These are phyloP conservation scores for Spilogale gracilis DNA, from an alignment of 2,113 vertebrate genomes.

Conservation along the genomic window DNA sequence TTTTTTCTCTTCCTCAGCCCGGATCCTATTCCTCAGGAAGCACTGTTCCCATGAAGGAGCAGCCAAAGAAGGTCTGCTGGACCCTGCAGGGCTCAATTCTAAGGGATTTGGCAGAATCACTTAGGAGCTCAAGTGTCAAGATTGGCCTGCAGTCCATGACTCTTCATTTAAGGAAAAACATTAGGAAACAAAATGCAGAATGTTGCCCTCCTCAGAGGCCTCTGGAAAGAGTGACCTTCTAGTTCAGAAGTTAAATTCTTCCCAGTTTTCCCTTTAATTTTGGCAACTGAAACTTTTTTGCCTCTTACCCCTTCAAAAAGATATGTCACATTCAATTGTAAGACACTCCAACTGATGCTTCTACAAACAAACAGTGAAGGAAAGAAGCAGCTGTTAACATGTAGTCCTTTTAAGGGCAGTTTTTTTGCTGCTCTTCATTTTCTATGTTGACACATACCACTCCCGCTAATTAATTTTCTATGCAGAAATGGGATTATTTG, in stretches of 20 bases:
- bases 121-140: not conserved
- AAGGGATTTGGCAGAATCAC: not conserved
- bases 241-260: conserved; percentile 35
- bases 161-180: conserved; percentile 45
- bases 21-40: not conserved
- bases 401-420: not conserved
- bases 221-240: conserved; percentile 12
- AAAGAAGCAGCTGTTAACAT: not conserved
- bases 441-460: not conserved
- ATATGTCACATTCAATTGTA: not conserved
- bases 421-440: not conserved
- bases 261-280: not conserved
- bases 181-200: not conserved
- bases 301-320: conserved; percentile 15
- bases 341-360: not conserved
- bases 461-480: conserved; percentile 27
- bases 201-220: not conserved
- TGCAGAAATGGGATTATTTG: not conserved
- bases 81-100: not conserved
- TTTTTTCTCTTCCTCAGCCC: not conserved
- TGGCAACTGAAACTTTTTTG: conserved; percentile 46
- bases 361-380: conserved; percentile 43
- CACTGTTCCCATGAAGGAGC: not conserved
- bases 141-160: not conserved
- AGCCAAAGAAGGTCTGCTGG: not conserved